Conservation (phyloP, 2,113 vertebrate species). For the Alosa alosa region DNA sequence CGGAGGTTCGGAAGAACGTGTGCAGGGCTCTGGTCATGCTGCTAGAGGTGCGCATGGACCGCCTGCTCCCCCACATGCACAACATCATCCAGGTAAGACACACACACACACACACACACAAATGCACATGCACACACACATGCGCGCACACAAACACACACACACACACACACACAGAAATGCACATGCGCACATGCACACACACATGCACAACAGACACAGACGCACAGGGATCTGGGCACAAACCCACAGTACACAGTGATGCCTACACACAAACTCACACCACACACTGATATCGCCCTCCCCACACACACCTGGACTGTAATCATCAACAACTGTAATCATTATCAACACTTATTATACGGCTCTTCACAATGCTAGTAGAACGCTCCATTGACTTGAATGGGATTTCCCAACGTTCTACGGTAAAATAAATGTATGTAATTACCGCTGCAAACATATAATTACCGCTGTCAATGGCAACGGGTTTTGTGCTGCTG, state of each 20-base stretch:
- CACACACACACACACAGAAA: neutral
- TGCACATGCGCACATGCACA: neutral
- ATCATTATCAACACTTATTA: too few species aligned
- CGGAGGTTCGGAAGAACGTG: constrained; percentile 95
- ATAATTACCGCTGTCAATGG: too few species aligned
- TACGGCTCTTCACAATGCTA: too few species aligned
- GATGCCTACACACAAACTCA: neutral
- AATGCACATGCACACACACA: too few species aligned
- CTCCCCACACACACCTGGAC: neutral
- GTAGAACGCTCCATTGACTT: too few species aligned
- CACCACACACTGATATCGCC: neutral
- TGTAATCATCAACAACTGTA: too few species aligned
- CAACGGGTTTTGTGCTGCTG: too few species aligned
- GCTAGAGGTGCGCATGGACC: constrained; percentile 94
- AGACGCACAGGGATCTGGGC: neutral
- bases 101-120: neutral
- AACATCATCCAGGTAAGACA: constrained; percentile 90
- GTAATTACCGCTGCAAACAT: too few species aligned
- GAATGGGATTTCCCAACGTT: too few species aligned
- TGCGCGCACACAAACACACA: too few species aligned
- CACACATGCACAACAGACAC: neutral
- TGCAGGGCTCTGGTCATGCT: constrained; percentile 97
- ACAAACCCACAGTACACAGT: neutral
- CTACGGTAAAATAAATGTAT: too few species aligned
- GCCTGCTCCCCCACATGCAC: constrained; percentile 95